These are phyloP conservation scores for Ectemnius lituratus DNA, from an alignment of 2,888 invertebrate genomes.

Conservation along the genomic window DNA sequence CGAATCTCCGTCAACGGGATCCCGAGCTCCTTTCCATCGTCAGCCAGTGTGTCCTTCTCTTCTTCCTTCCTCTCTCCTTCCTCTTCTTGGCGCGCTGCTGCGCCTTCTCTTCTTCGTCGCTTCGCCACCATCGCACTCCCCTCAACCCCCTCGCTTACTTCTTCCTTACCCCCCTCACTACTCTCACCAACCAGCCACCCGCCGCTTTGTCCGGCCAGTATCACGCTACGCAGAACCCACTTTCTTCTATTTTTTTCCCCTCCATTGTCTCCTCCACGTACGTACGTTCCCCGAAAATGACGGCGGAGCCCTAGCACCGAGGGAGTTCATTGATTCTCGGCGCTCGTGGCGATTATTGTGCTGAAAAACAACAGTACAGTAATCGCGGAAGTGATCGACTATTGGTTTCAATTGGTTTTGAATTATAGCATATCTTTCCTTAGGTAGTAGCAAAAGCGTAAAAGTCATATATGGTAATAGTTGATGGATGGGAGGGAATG, in stretches of 20 bases:
- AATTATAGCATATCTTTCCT: too few relatives aligned
- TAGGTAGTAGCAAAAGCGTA: too few relatives aligned
- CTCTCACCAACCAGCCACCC: not conserved
- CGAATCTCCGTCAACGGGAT: conserved; percentile 69
- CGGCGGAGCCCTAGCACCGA: conserved; percentile 25
- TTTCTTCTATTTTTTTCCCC: conserved; percentile 45
- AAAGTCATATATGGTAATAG: too few relatives aligned
- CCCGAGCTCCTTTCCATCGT: conserved; percentile 12
- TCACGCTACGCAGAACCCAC: conserved; percentile 5
- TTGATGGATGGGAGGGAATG: too few relatives aligned
- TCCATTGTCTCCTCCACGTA: conserved; percentile 45
- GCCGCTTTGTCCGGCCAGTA: not conserved
- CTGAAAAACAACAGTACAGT: too few relatives aligned
- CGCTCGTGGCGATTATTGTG: not conserved
- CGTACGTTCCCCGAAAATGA: conserved; percentile 39
- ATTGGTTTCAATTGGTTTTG: too few relatives aligned
- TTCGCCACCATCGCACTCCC: conserved; percentile 8
- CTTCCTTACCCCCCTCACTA: conserved; percentile 32
- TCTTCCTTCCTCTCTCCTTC: conserved; percentile 8
- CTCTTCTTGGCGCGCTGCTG: not conserved
- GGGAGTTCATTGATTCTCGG: conserved; percentile 13
- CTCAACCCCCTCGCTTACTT: conserved; percentile 37
- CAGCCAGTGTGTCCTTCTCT: not conserved
- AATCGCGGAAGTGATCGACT: too few relatives aligned
- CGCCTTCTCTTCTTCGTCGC: not conserved